Conservation (phyloP, 2,797 vertebrate genomes). For the Aselliscus stoliczkanus region DNA sequence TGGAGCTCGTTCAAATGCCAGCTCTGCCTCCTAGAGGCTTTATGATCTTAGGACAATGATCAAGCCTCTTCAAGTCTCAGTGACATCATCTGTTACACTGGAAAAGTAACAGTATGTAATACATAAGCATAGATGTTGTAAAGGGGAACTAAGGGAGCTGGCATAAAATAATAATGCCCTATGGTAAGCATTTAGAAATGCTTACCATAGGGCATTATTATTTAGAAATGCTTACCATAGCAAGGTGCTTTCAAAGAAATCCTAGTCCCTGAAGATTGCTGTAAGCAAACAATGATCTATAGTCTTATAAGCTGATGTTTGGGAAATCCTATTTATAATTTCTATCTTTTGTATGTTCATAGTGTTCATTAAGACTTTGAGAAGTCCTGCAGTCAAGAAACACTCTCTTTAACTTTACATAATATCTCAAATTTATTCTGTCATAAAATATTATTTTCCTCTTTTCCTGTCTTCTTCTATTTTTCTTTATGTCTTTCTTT, state of each 20-base stretch:
- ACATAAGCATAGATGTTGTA: neutral
- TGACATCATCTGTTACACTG: neutral
- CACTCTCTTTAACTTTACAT: too few relatives aligned
- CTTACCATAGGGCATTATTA: too few relatives aligned
- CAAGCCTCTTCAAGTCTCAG: neutral
- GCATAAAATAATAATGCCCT: neutral
- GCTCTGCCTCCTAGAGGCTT: neutral
- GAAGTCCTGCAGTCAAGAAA: too few relatives aligned
- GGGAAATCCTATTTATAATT: neutral
- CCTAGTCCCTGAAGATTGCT: neutral
- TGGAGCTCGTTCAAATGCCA: neutral
- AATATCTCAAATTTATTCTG: too few relatives aligned
- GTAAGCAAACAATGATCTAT: neutral
- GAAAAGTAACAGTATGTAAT: neutral
- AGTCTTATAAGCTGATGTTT: neutral
- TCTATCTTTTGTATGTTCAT: neutral
- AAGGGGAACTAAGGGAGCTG: neutral
- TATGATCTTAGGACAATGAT: neutral
- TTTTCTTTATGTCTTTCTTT: too few relatives aligned
- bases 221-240: too few relatives aligned
- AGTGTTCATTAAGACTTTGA: neutral
- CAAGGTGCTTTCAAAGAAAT: neutral
- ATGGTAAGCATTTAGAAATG: neutral
- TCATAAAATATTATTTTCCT: too few relatives aligned
- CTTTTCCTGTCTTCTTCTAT: too few relatives aligned